These are phyloP conservation scores for Clarias gariepinus DNA, from an alignment of 2,113 vertebrate genomes.

Conservation along the genomic window DNA sequence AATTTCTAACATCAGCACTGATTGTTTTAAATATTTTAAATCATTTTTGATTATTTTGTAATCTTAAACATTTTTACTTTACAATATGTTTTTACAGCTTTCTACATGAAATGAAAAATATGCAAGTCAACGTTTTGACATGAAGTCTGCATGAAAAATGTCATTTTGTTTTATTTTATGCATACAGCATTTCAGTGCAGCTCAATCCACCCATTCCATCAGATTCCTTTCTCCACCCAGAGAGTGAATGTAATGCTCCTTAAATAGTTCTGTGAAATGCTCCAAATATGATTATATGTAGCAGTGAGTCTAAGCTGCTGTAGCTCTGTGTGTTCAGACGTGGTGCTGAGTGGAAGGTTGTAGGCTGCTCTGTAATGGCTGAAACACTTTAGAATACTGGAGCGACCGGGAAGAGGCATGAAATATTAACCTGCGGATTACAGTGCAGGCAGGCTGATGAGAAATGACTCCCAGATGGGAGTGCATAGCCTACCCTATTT, in stretches of 20 bases:
- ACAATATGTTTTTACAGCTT: not conserved
- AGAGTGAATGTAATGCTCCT: slow-evolving; percentile 7
- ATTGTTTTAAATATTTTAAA: not conserved
- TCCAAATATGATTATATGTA: not conserved
- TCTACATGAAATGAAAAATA: not conserved
- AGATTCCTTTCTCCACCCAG: not conserved
- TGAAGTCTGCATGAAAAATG: not conserved
- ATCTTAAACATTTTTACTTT: too few relatives aligned
- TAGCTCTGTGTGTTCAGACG: slow-evolving; percentile 12
- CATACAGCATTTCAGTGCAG: not conserved
- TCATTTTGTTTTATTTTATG: not conserved
- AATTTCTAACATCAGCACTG: not conserved
- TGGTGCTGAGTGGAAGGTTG: not conserved
- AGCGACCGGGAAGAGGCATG: slow-evolving; percentile 56
- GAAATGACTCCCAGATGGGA: slow-evolving; percentile 48
- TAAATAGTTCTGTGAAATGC: slow-evolving; percentile 5
- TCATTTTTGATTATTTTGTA: not conserved
- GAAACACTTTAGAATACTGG: slow-evolving; percentile 46
- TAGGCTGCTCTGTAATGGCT: slow-evolving; percentile 55
- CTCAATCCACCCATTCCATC: not conserved
- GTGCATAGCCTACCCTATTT: slow-evolving; percentile 53
- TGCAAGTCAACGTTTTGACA: not conserved
- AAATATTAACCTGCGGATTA: slow-evolving; percentile 67
- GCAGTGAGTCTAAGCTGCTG: not conserved
- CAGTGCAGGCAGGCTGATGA: slow-evolving; percentile 53